A percentile compares a stretch with the other conserved stretches of the same genome.
Conservation (phyloP, 2,888 invertebrate species). For the Kuschelorhynchus macadamiae region DNA sequence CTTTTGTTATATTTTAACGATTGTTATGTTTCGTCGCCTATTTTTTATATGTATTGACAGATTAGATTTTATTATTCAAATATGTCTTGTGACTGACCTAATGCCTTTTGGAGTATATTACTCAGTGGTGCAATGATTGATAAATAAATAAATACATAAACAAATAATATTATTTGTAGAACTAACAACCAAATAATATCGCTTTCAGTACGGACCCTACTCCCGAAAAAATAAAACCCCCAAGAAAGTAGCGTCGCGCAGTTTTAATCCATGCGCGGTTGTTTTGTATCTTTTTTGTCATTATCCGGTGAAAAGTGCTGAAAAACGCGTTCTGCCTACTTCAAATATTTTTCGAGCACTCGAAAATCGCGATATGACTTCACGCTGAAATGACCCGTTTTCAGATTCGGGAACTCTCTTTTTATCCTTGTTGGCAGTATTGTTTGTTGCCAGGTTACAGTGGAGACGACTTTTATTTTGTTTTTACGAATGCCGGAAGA, state of each 20-base stretch:
- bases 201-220: conserved; percentile 17
- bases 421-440: conserved; percentile 4
- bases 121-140: too few relatives aligned
- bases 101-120: too few relatives aligned
- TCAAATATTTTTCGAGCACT: conserved; percentile 65
- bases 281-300: conserved; percentile 50
- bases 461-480: neutral
- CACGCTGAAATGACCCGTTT: conserved; percentile 55
- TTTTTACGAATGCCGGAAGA: neutral
- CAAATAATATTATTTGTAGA: too few relatives aligned
- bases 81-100: too few relatives aligned
- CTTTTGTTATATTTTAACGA: too few relatives aligned
- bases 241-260: conserved; percentile 26
- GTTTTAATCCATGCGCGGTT: conserved; percentile 40
- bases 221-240: conserved; percentile 26
- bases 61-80: too few relatives aligned
- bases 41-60: too few relatives aligned
- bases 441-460: neutral
- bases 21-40: too few relatives aligned
- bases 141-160: too few relatives aligned
- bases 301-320: conserved; percentile 51
- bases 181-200: too few relatives aligned
- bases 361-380: conserved; percentile 59
- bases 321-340: conserved; percentile 52
- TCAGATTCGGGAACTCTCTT: conserved; percentile 4